phyloP scores from a whole-genome alignment of 2,888 invertebrate species.

The Strigamia transsilvanica region DNA sequence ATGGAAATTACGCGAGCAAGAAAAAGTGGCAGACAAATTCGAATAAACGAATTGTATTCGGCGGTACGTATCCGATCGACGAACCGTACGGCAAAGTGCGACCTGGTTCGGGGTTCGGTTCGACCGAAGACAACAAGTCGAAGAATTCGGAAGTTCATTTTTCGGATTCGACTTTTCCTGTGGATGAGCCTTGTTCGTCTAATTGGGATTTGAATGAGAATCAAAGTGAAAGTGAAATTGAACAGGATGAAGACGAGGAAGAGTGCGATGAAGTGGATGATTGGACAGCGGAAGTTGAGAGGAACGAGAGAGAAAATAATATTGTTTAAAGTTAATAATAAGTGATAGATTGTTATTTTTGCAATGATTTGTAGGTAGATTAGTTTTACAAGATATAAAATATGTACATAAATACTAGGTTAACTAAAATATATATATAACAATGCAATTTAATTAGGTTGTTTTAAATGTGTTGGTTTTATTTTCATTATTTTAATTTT shows the following conservation, averaged over 20 bases:
- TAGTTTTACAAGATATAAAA: not conserved
- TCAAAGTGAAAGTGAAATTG: constrained; percentile 49
- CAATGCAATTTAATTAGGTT: not conserved
- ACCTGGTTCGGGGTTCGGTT: constrained; percentile 53
- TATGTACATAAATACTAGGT: not conserved
- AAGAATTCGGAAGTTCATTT: constrained; percentile 82
- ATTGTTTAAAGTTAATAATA: not conserved
- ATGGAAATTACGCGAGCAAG: not conserved
- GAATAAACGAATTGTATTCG: constrained; percentile 61
- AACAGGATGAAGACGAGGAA: constrained; percentile 54
- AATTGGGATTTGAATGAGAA: constrained; percentile 49
- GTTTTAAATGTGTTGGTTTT: not conserved
- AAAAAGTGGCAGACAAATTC: not conserved
- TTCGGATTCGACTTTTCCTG: constrained; percentile 50
- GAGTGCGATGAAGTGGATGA: constrained; percentile 50
- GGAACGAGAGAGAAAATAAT: not conserved
- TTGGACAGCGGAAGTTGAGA: not conserved
- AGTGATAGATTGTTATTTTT: not conserved
- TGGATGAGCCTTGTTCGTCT: constrained; percentile 53
- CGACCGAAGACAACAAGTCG: constrained; percentile 79
- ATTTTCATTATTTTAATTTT: not conserved
- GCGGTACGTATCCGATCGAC: constrained; percentile 87
- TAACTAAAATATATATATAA: not conserved
- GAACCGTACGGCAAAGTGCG: constrained; percentile 67
- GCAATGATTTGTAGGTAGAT: not conserved